Conservation (phyloP, 2,797 vertebrate genomes). For the Scleropages formosus region DNA sequence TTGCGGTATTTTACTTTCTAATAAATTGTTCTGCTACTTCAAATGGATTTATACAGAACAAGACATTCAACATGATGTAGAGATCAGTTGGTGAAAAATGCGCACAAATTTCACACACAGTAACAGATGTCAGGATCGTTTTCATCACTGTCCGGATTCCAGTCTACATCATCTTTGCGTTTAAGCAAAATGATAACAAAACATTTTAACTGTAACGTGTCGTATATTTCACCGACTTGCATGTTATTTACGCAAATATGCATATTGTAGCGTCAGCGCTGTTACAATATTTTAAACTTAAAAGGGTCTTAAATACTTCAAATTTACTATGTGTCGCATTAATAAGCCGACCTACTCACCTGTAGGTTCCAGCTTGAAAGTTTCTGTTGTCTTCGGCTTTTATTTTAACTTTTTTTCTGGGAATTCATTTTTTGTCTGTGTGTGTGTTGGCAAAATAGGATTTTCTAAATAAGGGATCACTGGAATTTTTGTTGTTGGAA, state of each 20-base stretch:
- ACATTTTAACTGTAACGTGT: no score
- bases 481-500: slow-evolving; percentile 31
- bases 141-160: neutral
- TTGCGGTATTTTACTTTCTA: slow-evolving; percentile 49
- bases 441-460: slow-evolving; percentile 23
- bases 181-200: no score
- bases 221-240: neutral
- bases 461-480: slow-evolving; percentile 30
- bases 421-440: slow-evolving; percentile 9
- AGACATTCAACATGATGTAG: neutral
- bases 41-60: slow-evolving; percentile 42
- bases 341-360: slow-evolving; percentile 10
- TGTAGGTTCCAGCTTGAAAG: slow-evolving; percentile 6
- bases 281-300: no score
- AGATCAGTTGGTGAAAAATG: neutral
- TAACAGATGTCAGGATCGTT: neutral
- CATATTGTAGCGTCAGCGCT: no score
- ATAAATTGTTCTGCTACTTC: slow-evolving; percentile 58
- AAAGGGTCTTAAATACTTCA: no score
- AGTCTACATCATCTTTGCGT: neutral
- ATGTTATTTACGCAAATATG: neutral
- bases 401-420: slow-evolving; percentile 22
- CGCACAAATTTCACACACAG: neutral
- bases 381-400: slow-evolving; percentile 18
- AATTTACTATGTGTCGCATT: neutral